phyloP scores from a whole-genome alignment of 2,888 invertebrate genomes.

The Volucella zonaria region DNA sequence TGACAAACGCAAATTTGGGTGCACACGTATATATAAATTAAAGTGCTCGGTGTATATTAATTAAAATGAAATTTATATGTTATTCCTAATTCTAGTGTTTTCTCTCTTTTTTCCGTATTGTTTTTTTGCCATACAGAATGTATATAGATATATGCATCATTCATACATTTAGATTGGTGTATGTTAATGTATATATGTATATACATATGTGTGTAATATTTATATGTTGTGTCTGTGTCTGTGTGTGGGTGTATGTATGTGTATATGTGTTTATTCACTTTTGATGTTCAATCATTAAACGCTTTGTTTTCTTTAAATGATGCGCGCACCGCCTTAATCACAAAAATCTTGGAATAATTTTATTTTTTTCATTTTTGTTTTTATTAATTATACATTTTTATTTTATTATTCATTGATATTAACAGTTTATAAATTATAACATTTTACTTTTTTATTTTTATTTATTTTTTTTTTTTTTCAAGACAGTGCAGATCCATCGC shows the following conservation, averaged over 20 bases:
- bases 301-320: slow-evolving; percentile 39
- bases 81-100: slow-evolving; percentile 43
- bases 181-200: slow-evolving; percentile 2
- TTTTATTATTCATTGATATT: slow-evolving; percentile 50
- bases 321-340: slow-evolving; percentile 69
- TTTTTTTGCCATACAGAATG: no score
- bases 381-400: slow-evolving; percentile 54
- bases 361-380: slow-evolving; percentile 4
- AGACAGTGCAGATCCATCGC: slow-evolving; percentile 53
- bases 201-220: slow-evolving; percentile 32
- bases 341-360: slow-evolving; percentile 70
- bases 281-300: slow-evolving; percentile 14
- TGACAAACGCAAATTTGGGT: slow-evolving; percentile 70
- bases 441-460: not conserved
- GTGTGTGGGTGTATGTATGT: not conserved
- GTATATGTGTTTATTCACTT: slow-evolving; percentile 32
- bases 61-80: slow-evolving; percentile 51
- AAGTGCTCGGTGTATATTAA: slow-evolving; percentile 70
- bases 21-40: slow-evolving; percentile 70
- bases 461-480: slow-evolving; percentile 12
- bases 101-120: not conserved
- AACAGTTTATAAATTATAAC: slow-evolving; percentile 65
- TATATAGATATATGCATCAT: slow-evolving; percentile 20
- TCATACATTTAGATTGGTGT: slow-evolving; percentile 22
- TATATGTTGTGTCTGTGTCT: not conserved